A percentile compares a stretch with the other conserved stretches of the same genome.
These are phyloP conservation scores for Cantharis rustica DNA, from an alignment of 2,888 invertebrate genomes.

Conservation along the genomic window DNA sequence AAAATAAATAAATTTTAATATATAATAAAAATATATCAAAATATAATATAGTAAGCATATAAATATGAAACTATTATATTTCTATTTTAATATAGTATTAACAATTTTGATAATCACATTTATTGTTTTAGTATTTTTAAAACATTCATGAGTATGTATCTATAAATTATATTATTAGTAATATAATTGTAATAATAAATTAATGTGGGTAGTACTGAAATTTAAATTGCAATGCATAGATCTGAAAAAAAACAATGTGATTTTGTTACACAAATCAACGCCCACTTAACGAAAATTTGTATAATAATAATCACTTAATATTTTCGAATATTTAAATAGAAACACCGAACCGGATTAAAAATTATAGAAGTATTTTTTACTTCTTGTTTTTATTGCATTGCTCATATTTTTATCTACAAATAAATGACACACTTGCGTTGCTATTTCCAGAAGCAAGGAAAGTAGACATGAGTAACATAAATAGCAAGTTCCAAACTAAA, in stretches of 20 bases:
- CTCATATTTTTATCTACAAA: neutral
- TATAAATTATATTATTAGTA: too few species aligned
- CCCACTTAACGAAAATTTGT: neutral
- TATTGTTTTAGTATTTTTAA: too few species aligned
- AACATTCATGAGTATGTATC: too few species aligned
- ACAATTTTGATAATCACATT: too few species aligned
- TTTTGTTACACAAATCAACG: neutral
- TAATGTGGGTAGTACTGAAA: neutral
- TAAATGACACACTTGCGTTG: conserved; percentile 22
- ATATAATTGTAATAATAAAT: neutral
- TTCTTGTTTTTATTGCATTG: neutral
- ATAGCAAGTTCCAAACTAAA: conserved; percentile 14
- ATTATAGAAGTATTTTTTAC: neutral
- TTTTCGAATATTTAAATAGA: neutral
- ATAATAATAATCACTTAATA: neutral
- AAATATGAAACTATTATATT: too few species aligned
- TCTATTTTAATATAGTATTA: too few species aligned
- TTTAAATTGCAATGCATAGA: neutral
- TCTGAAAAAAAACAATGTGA: neutral
- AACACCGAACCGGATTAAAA: neutral
- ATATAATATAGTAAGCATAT: too few species aligned
- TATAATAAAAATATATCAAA: too few species aligned
- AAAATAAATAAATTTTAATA: too few species aligned
- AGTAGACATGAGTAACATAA: conserved; percentile 15
- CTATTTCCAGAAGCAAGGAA: conserved; percentile 32